Evolutionary conservation across 2,113 vertebrate species (phyloP).

Genomic region (Pseudopipra pipra): DNA sequence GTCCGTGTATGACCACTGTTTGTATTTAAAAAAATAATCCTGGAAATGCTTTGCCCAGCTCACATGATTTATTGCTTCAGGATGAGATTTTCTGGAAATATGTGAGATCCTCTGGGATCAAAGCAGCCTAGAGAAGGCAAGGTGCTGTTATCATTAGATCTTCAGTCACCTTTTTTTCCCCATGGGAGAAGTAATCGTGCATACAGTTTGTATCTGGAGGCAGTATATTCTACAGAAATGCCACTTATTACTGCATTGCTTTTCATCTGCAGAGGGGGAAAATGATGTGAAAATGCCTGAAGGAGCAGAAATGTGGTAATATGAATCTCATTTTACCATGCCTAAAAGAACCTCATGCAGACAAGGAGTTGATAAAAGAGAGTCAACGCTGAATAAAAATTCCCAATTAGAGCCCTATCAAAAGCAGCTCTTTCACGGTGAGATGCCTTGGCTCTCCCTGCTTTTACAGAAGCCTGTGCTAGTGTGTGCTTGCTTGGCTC

Average conservation of each 20-base stretch:
- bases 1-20: not conserved
- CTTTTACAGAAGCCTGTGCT: not conserved
- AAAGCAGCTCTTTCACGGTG: not conserved
- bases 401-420: not conserved
- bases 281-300: not conserved
- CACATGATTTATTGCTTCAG: not conserved
- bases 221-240: conserved; percentile 3
- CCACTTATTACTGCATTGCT: not conserved
- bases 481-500: not conserved
- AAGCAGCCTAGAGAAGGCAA: conserved; percentile 3
- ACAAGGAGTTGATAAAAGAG: conserved; percentile 15
- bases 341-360: not conserved
- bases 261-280: conserved; percentile 29
- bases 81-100: not conserved
- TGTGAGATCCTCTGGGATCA: conserved; percentile 15
- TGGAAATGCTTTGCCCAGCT: not conserved
- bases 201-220: conserved; percentile 26
- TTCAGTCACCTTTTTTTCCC: not conserved
- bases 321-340: not conserved
- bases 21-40: not conserved
- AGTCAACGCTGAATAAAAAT: not conserved
- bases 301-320: conserved; percentile 33
- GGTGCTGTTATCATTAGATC: not conserved
- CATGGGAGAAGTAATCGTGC: not conserved
- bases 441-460: not conserved